These are phyloP conservation scores for Sphenopsis melanotis DNA, from an alignment of 2,797 vertebrate species.

Conservation along the genomic window DNA sequence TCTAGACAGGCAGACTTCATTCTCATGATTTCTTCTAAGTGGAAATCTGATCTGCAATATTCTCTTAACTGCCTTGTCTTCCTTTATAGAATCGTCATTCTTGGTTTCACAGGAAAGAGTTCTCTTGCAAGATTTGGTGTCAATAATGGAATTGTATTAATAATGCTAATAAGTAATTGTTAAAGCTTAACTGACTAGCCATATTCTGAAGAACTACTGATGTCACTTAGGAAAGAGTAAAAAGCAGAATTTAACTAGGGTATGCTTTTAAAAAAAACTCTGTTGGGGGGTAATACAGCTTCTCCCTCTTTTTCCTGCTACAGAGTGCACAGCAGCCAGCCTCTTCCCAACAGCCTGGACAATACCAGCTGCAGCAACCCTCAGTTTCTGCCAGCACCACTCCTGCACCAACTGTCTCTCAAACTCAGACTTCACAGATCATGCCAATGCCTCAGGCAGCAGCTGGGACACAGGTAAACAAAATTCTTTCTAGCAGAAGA, in stretches of 20 bases:
- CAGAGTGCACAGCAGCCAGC: conserved; percentile 70
- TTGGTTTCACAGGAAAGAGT: neutral
- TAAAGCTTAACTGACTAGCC: neutral
- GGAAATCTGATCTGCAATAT: neutral
- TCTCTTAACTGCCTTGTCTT: neutral
- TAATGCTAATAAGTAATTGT: neutral
- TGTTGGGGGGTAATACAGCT: neutral
- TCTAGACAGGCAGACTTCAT: neutral
- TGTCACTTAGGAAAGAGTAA: neutral
- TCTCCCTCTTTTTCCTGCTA: conserved; percentile 25
- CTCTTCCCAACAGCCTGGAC: conserved; percentile 71
- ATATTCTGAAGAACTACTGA: neutral
- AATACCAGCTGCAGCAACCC: conserved; percentile 74
- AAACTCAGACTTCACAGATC: conserved; percentile 65
- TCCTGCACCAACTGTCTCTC: conserved; percentile 65
- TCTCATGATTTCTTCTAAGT: neutral
- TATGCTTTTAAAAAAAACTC: neutral
- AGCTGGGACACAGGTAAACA: conserved; percentile 85
- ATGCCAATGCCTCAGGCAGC: conserved; percentile 74
- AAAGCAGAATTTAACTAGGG: neutral
- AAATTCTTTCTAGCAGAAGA: neutral
- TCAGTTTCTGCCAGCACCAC: conserved; percentile 61
- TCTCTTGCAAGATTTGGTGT: neutral
- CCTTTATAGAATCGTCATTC: neutral
- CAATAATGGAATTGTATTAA: neutral